These are phyloP conservation scores for Menidia beryllina DNA, from an alignment of 2,113 vertebrate genomes.

Conservation along the genomic window DNA sequence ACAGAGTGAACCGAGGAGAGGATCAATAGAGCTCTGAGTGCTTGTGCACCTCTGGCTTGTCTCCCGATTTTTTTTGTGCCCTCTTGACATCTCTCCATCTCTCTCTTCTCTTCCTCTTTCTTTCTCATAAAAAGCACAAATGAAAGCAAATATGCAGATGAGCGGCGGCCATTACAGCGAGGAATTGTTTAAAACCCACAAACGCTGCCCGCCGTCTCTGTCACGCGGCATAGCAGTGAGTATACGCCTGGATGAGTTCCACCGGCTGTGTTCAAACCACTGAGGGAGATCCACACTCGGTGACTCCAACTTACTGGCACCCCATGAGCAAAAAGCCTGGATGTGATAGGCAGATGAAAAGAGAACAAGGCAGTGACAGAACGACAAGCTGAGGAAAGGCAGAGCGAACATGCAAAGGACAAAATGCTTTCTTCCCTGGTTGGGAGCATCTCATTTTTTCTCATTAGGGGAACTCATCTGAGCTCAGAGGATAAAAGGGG, in stretches of 20 bases:
- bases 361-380: slow-evolving; percentile 70
- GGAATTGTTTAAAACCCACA: slow-evolving; percentile 10
- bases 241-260: slow-evolving; percentile 40
- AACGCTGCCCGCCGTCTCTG: slow-evolving; percentile 12
- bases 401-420: slow-evolving; percentile 74
- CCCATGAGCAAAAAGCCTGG: slow-evolving; percentile 62
- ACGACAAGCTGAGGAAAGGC: slow-evolving; percentile 67
- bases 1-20: slow-evolving; percentile 63
- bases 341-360: slow-evolving; percentile 76
- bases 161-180: slow-evolving; percentile 16
- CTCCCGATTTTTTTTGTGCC: slow-evolving; percentile 53
- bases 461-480: slow-evolving; percentile 79
- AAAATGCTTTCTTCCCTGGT: slow-evolving; percentile 77
- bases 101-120: not conserved
- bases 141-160: not conserved
- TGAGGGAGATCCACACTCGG: slow-evolving; percentile 56
- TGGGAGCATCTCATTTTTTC: slow-evolving; percentile 78
- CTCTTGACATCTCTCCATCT: slow-evolving; percentile 38
- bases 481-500: slow-evolving; percentile 76
- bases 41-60: slow-evolving; percentile 52
- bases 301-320: slow-evolving; percentile 63
- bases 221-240: slow-evolving; percentile 33
- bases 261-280: slow-evolving; percentile 50
- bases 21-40: slow-evolving; percentile 73
- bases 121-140: slow-evolving; percentile 1